Conservation (phyloP, 2,888 invertebrate genomes). For the Cheiracanthium punctorium region DNA sequence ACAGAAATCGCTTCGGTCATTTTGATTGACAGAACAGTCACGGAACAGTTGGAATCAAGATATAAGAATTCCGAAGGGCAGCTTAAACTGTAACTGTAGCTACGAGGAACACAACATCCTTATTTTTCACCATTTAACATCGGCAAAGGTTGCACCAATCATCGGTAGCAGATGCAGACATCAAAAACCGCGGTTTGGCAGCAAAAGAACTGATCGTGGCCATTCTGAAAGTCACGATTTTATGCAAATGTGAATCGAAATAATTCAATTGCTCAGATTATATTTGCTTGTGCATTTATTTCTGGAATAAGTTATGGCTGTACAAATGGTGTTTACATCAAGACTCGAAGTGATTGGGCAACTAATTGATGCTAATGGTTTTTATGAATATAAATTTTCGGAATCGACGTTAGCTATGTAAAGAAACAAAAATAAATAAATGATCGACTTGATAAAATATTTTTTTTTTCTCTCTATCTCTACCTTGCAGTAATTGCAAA, state of each 20-base stretch:
- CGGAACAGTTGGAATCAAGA: not conserved
- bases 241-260: not conserved
- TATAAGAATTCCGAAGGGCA: not conserved
- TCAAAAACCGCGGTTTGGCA: not conserved
- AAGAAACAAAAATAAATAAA: too few species aligned
- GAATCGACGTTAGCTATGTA: not conserved
- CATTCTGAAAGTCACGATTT: not conserved
- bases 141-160: not conserved
- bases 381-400: not conserved
- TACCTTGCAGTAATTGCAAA: too few species aligned
- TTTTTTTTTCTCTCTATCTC: too few species aligned
- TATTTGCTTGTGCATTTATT: not conserved
- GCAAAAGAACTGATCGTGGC: not conserved
- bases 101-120: not conserved
- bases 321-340: not conserved
- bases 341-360: not conserved
- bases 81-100: not conserved
- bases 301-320: conserved; percentile 5
- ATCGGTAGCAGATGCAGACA: conserved; percentile 3
- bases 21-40: not conserved
- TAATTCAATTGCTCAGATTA: not conserved
- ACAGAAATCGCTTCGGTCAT: not conserved
- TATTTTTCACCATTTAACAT: not conserved
- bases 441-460: too few species aligned
- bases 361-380: not conserved